phyloP scores from a whole-genome alignment of 2,113 vertebrate species.

The Struthio camelus region DNA sequence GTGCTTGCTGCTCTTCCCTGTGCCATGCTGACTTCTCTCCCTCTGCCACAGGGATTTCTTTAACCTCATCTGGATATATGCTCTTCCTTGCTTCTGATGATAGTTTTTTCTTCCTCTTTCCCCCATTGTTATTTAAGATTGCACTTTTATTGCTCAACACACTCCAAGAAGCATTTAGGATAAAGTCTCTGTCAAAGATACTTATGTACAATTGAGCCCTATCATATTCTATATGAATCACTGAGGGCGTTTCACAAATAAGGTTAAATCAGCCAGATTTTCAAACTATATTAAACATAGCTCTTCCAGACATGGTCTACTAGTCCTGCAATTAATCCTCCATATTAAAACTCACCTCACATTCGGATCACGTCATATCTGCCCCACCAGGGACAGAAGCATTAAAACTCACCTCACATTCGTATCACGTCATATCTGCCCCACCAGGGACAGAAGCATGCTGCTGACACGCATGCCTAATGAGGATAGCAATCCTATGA shows the following conservation, averaged over 20 bases:
- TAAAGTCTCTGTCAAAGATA: slow-evolving; percentile 57
- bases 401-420: slow-evolving; percentile 22
- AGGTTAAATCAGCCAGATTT: slow-evolving; percentile 45
- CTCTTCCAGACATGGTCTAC: slow-evolving; percentile 36
- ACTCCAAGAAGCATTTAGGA: slow-evolving; percentile 52
- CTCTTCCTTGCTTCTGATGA: neutral
- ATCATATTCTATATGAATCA: slow-evolving; percentile 43
- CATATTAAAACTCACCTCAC: slow-evolving; percentile 9
- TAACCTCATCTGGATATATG: neutral
- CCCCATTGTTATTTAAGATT: slow-evolving; percentile 26
- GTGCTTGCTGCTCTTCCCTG: neutral
- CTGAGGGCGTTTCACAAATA: slow-evolving; percentile 3
- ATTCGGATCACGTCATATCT: slow-evolving; percentile 13
- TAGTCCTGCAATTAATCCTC: slow-evolving; percentile 8
- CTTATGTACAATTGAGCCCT: slow-evolving; percentile 21
- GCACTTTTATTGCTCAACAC: slow-evolving; percentile 42
- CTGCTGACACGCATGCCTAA: slow-evolving; percentile 43
- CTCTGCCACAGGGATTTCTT: slow-evolving; percentile 15
- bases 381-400: slow-evolving; percentile 17
- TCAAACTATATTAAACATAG: slow-evolving; percentile 17
- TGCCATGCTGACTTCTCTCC: neutral
- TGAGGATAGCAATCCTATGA: slow-evolving; percentile 8
- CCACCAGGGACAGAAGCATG: slow-evolving; percentile 32
- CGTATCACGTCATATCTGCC: neutral
- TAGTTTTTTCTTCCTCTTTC: slow-evolving; percentile 17